A percentile compares a stretch with the other conserved stretches of the same genome.
Conservation (phyloP, 2,888 invertebrate genomes). For the Apotomis capreana region DNA sequence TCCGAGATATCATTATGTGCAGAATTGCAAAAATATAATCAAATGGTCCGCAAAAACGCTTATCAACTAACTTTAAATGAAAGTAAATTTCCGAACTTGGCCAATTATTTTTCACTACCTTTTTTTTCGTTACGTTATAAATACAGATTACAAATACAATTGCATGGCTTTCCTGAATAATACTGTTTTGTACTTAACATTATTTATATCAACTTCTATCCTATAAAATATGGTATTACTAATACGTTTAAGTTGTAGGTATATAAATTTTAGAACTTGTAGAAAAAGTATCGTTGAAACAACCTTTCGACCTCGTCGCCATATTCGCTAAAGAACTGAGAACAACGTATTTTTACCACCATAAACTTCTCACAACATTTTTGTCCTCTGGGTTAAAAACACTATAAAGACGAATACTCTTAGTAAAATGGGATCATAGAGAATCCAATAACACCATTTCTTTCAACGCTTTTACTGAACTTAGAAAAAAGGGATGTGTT, state of each 20-base stretch:
- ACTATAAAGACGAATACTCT: not conserved
- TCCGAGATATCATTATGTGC: too few species aligned
- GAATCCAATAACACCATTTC: not conserved
- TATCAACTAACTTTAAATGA: too few species aligned
- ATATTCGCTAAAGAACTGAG: not conserved
- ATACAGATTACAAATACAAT: not conserved
- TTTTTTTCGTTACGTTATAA: not conserved
- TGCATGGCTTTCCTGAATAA: not conserved
- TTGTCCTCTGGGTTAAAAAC: slow-evolving; percentile 7
- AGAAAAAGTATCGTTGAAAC: not conserved
- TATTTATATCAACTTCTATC: too few species aligned
- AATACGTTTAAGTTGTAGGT: too few species aligned
- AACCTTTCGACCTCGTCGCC: not conserved
- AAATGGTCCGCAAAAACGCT: too few species aligned
- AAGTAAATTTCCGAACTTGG: not conserved
- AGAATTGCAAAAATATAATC: too few species aligned
- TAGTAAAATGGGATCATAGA: not conserved
- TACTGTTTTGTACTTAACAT: not conserved
- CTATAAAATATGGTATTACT: too few species aligned
- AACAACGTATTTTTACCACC: not conserved
- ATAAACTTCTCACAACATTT: not conserved
- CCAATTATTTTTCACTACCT: not conserved
- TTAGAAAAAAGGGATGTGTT: slow-evolving; percentile 1
- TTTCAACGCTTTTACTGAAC: not conserved
- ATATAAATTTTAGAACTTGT: too few species aligned